Evolutionary conservation across 2,797 vertebrate species (phyloP).

Genomic region (Neoniphon sammara): DNA sequence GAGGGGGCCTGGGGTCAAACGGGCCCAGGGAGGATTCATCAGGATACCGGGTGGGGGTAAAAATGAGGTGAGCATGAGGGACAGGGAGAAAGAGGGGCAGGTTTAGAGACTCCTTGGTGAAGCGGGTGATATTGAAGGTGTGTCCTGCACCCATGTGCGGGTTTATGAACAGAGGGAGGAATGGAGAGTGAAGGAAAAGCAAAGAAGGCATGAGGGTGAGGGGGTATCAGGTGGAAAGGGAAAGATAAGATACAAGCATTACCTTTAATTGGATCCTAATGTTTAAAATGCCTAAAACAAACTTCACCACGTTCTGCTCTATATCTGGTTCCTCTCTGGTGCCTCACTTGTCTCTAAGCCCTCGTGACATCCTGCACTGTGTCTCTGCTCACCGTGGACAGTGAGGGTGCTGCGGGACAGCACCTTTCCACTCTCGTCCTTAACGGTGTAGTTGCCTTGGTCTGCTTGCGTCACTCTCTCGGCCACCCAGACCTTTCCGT

Average conservation of each 20-base stretch:
- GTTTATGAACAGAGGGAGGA: conserved; percentile 33
- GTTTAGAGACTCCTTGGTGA: conserved; percentile 76
- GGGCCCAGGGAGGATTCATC: conserved; percentile 68
- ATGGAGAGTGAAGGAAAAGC: conserved; percentile 15
- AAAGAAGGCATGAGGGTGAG: conserved; percentile 12
- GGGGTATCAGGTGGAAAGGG: conserved; percentile 17
- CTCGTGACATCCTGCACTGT: neutral
- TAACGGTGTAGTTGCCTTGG: conserved; percentile 81
- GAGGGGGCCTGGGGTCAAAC: conserved; percentile 69
- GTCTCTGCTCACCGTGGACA: conserved; percentile 75
- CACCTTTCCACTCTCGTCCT: conserved; percentile 61
- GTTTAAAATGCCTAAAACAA: conserved; percentile 5
- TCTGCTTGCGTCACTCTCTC: conserved; percentile 77
- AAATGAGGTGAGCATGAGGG: conserved; percentile 74
- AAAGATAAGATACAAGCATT: conserved; percentile 50
- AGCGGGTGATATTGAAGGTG: conserved; percentile 76
- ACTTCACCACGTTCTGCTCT: neutral
- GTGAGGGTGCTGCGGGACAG: conserved; percentile 74
- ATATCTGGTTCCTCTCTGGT: too few species aligned
- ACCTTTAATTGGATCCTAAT: conserved; percentile 8
- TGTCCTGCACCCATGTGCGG: conserved; percentile 62
- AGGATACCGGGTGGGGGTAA: conserved; percentile 65
- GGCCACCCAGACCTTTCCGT: conserved; percentile 72
- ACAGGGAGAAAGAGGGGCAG: conserved; percentile 79
- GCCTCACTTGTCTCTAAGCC: conserved; percentile 15